These are phyloP conservation scores for Ophion slaviceki DNA, from an alignment of 2,888 invertebrate genomes.

Conservation along the genomic window DNA sequence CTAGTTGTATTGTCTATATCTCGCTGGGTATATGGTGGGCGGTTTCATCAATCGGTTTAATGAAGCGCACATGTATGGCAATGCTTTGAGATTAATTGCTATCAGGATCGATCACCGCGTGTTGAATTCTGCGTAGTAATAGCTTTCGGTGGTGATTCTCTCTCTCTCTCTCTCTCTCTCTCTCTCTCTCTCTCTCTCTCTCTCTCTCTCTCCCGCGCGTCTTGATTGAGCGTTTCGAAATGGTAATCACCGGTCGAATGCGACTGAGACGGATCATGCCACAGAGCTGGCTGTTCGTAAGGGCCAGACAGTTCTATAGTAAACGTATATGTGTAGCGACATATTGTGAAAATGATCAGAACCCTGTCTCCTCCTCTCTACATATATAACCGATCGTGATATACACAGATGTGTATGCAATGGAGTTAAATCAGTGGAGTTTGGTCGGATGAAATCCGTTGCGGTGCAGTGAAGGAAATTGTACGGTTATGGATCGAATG, in stretches of 20 bases:
- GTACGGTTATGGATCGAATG: conserved; percentile 60
- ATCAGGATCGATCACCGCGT: conserved; percentile 56
- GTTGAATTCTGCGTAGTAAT: conserved; percentile 48
- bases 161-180: conserved; percentile 1
- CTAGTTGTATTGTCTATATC: conserved; percentile 5
- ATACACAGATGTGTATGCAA: neutral
- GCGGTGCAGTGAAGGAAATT: conserved; percentile 55
- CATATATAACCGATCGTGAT: neutral
- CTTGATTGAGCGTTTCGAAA: conserved; percentile 51
- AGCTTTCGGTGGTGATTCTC: conserved; percentile 51
- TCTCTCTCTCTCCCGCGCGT: conserved; percentile 1
- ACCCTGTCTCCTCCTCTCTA: neutral
- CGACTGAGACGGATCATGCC: conserved; percentile 31
- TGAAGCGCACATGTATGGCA: conserved; percentile 54
- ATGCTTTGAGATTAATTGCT: conserved; percentile 59
- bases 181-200: neutral
- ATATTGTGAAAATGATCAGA: neutral
- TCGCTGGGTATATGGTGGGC: conserved; percentile 7
- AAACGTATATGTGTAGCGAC: neutral
- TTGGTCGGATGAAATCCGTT: conserved; percentile 42
- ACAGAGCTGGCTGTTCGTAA: conserved; percentile 11
- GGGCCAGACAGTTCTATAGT: neutral
- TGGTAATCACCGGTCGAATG: conserved; percentile 57
- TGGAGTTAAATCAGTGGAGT: conserved; percentile 6
- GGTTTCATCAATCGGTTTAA: conserved; percentile 59